phyloP scores from a whole-genome alignment of 1,140 invertebrate species.

The Muscidifurax raptorellus region DNA sequence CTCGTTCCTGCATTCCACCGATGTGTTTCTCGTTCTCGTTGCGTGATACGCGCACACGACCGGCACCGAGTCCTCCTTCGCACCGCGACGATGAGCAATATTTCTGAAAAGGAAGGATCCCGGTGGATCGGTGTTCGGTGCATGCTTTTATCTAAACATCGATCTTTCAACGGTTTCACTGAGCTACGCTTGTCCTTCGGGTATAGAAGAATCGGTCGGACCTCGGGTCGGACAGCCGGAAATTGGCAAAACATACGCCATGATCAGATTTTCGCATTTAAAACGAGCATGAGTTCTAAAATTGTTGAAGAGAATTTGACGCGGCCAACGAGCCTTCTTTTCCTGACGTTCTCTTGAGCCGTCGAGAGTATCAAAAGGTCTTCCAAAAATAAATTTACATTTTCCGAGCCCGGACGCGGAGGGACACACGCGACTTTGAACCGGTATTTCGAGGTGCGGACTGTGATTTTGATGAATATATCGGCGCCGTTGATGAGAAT shows the following conservation, averaged over 20 bases:
- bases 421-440: neutral
- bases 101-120: neutral
- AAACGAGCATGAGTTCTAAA: slow-evolving; percentile 40
- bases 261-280: no score
- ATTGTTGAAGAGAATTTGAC: slow-evolving; percentile 34
- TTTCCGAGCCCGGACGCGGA: neutral
- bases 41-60: neutral
- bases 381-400: slow-evolving; percentile 13
- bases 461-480: neutral
- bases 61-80: neutral
- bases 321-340: slow-evolving; percentile 14
- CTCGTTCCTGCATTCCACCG: slow-evolving; percentile 65
- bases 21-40: slow-evolving; percentile 52
- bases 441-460: neutral
- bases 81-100: neutral
- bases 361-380: neutral
- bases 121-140: no score
- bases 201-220: neutral
- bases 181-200: neutral
- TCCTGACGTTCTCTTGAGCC: no score
- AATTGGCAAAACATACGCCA: slow-evolving; percentile 33
- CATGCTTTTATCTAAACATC: no score
- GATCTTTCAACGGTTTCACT: no score
- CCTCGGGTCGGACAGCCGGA: neutral
- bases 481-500: neutral